Evolutionary conservation across 1,140 invertebrate genomes (phyloP).

Genomic region (Drosophila tsacasi): DNA sequence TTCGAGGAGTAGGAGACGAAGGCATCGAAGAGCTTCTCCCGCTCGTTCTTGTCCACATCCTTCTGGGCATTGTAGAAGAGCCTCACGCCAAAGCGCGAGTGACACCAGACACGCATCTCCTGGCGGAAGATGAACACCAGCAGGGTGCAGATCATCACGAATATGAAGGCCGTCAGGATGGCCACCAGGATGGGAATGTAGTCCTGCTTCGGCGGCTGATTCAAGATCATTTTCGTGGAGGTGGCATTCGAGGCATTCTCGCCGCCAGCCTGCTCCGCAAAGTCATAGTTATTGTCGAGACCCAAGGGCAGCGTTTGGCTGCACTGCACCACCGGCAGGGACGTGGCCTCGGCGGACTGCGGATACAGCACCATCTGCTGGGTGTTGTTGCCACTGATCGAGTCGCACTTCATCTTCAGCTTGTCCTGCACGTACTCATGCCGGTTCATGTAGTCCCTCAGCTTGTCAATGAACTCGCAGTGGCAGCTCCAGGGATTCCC

Average conservation of each 20-base stretch:
- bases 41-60: constrained; percentile 91
- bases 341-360: constrained; percentile 21
- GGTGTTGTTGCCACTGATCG: constrained; percentile 39
- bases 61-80: constrained; percentile 90
- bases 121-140: constrained; percentile 93
- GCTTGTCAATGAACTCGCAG: constrained; percentile 92
- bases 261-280: constrained; percentile 55
- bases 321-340: constrained; percentile 69
- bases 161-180: constrained; percentile 88
- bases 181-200: constrained; percentile 92
- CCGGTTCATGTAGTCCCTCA: constrained; percentile 91
- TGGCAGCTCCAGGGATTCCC: constrained; percentile 95
- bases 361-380: constrained; percentile 85
- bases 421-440: constrained; percentile 89
- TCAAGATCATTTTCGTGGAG: constrained; percentile 82
- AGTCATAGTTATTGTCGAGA: constrained; percentile 62
- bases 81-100: constrained; percentile 94
- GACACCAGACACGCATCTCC: constrained; percentile 95
- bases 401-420: constrained; percentile 85
- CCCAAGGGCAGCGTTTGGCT: constrained; percentile 64
- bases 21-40: constrained; percentile 96
- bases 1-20: constrained; percentile 97
- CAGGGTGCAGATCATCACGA: constrained; percentile 90
- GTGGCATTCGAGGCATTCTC: constrained; percentile 66
- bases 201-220: constrained; percentile 88